Percentiles rank a stretch among this genome's conserved stretches.
Conservation (phyloP, 2,113 vertebrate species). For the Thymallus thymallus region DNA sequence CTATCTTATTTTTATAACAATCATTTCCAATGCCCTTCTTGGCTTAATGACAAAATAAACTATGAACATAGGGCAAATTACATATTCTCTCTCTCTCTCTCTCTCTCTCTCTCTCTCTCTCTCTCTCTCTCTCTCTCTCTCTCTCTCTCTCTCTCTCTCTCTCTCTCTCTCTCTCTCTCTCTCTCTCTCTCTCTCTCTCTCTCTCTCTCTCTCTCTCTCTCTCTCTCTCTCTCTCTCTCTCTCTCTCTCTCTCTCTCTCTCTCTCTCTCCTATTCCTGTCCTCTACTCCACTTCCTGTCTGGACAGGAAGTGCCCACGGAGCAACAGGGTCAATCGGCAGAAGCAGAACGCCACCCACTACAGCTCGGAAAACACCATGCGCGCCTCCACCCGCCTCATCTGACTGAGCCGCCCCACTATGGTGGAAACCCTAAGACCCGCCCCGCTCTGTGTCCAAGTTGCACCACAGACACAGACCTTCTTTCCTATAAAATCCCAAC, state of each 20-base stretch:
- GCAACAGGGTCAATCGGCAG: slow-evolving; percentile 98
- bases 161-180: too few species aligned
- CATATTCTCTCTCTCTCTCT: too few species aligned
- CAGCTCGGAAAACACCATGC: slow-evolving; percentile 98
- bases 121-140: too few species aligned
- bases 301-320: slow-evolving; percentile 96
- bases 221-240: too few species aligned
- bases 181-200: too few species aligned
- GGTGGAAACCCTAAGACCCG: slow-evolving; percentile 25
- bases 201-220: too few species aligned
- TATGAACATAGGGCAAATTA: too few species aligned
- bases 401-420: slow-evolving; percentile 61
- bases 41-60: too few species aligned
- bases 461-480: background rate
- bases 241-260: background rate
- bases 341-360: slow-evolving; percentile 99
- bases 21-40: too few species aligned
- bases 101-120: too few species aligned
- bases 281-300: slow-evolving; percentile 2
- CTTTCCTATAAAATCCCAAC: background rate
- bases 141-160: too few species aligned
- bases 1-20: background rate
- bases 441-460: slow-evolving; percentile 3
- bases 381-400: slow-evolving; percentile 97
- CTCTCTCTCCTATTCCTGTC: background rate